Conservation (phyloP, 2,888 invertebrate genomes). For the Bombylius major region DNA sequence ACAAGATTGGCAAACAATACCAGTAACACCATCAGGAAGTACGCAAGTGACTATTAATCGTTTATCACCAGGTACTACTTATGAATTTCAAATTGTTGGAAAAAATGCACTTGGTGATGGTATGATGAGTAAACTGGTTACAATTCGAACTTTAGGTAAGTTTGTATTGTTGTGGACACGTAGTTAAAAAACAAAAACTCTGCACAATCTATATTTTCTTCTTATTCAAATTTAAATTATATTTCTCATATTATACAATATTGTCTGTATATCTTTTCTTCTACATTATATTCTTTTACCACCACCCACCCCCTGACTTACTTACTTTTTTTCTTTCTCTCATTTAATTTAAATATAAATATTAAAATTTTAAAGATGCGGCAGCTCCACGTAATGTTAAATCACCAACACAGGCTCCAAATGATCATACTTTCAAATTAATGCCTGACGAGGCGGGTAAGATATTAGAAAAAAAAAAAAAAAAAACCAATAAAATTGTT, state of each 20-base stretch:
- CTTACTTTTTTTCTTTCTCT: too few relatives aligned
- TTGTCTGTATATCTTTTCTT: too few relatives aligned
- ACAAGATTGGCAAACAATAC: constrained; percentile 85
- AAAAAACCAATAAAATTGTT: background rate
- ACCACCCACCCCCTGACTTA: too few relatives aligned
- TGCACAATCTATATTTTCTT: background rate
- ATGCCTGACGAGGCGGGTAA: constrained; percentile 62
- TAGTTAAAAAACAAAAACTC: background rate
- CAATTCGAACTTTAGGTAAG: constrained; percentile 77
- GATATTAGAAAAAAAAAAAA: constrained; percentile 17
- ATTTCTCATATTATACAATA: background rate
- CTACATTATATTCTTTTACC: too few relatives aligned
- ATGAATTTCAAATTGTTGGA: constrained; percentile 93
- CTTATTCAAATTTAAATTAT: background rate
- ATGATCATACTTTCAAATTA: constrained; percentile 50
- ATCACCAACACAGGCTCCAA: constrained; percentile 50
- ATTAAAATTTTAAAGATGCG: constrained; percentile 26
- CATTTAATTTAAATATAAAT: too few relatives aligned
- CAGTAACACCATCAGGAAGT: constrained; percentile 83
- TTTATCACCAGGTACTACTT: constrained; percentile 77
- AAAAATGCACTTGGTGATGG: constrained; percentile 91
- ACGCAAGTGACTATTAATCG: constrained; percentile 82
- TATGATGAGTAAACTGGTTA: constrained; percentile 88
- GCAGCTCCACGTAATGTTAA: constrained; percentile 37
- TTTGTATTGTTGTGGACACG: constrained; percentile 12